Evolutionary conservation across 2,797 vertebrate species (phyloP).

Genomic region (Pachyuromys duprasi): DNA sequence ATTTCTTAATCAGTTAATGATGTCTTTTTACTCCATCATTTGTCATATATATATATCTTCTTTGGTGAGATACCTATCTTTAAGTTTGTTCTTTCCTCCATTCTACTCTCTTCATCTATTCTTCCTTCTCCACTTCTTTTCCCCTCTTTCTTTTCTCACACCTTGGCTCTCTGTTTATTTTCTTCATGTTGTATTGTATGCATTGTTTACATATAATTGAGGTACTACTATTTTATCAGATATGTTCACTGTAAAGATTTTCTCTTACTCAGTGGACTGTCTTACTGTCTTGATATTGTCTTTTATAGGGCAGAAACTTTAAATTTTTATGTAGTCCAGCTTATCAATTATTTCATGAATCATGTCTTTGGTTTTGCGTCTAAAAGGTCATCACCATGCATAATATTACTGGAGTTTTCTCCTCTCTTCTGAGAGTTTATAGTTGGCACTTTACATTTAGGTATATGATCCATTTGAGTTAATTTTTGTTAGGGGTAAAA

Average conservation of each 20-base stretch:
- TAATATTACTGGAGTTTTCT: neutral
- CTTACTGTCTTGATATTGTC: neutral
- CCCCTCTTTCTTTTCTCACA: neutral
- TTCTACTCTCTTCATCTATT: no score
- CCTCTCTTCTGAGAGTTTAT: neutral
- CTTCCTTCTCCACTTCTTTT: neutral
- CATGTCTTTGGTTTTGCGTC: neutral
- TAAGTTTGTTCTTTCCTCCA: neutral
- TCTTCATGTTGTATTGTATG: neutral
- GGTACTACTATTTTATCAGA: neutral
- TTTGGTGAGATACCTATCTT: neutral
- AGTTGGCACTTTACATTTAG: neutral
- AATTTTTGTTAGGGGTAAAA: neutral
- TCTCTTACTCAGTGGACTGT: neutral
- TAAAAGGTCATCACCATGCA: neutral
- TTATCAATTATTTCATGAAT: slow-evolving; percentile 5
- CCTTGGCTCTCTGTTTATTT: neutral
- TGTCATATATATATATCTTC: neutral
- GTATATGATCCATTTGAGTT: neutral
- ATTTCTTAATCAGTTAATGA: neutral
- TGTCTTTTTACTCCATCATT: neutral
- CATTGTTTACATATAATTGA: slow-evolving; percentile 34
- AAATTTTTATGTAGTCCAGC: neutral
- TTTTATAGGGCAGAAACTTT: neutral
- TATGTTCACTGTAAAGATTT: neutral